Conservation (phyloP, 2,888 invertebrate species). For the Aproaerema taeniolella region DNA sequence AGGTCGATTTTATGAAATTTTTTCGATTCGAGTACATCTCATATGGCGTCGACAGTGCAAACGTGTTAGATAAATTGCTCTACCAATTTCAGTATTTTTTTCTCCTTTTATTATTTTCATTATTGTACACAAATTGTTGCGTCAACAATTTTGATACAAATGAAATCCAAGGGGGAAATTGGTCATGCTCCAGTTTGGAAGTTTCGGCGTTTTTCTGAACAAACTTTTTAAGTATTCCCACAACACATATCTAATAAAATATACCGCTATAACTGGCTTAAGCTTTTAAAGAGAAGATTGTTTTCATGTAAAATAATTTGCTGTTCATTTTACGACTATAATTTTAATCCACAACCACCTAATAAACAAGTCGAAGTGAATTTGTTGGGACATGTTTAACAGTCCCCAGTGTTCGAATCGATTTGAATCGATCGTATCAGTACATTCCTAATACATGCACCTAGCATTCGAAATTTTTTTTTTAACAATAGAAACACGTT, state of each 20-base stretch:
- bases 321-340: not conserved
- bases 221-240: conserved; percentile 31
- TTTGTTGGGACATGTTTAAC: conserved; percentile 4
- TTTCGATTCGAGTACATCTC: too few relatives aligned
- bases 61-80: too few relatives aligned
- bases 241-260: conserved; percentile 37
- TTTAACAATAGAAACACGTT: conserved; percentile 54
- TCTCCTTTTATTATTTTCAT: too few relatives aligned
- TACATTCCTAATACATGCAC: conserved; percentile 42
- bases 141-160: conserved; percentile 1
- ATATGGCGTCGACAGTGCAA: too few relatives aligned
- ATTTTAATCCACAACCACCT: not conserved
- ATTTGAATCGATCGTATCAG: conserved; percentile 37
- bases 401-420: conserved; percentile 2
- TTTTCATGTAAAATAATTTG: conserved; percentile 20
- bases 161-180: conserved; percentile 7
- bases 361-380: not conserved
- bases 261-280: conserved; percentile 32
- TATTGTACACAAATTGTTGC: too few relatives aligned
- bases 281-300: conserved; percentile 9
- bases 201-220: conserved; percentile 27
- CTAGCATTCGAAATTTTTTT: conserved; percentile 36
- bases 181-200: conserved; percentile 13
- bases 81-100: too few relatives aligned
- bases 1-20: too few relatives aligned